These are phyloP conservation scores for Aplocera efformata DNA, from an alignment of 2,888 invertebrate genomes.

Conservation along the genomic window DNA sequence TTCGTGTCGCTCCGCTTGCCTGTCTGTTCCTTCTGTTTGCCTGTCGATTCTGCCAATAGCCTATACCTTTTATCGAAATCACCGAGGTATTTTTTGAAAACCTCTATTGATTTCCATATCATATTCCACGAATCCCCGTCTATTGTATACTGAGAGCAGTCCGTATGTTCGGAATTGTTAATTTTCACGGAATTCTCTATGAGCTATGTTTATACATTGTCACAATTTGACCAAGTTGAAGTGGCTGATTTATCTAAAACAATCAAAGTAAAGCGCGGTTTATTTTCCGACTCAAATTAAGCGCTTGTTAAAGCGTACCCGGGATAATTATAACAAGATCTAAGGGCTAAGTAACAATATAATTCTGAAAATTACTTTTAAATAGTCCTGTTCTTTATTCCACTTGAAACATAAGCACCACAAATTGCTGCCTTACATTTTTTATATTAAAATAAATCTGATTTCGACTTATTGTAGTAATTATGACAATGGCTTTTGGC, in stretches of 20 bases:
- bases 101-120: conserved; percentile 32
- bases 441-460: conserved; percentile 68
- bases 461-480: conserved; percentile 35
- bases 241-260: conserved; percentile 46
- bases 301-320: conserved; percentile 66
- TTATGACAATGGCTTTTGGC: no score
- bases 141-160: conserved; percentile 1
- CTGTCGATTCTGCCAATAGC: conserved; percentile 65
- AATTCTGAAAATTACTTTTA: conserved; percentile 71
- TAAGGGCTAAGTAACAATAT: conserved; percentile 69
- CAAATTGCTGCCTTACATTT: conserved; percentile 71
- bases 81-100: conserved; percentile 45
- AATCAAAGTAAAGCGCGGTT: conserved; percentile 53
- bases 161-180: conserved; percentile 6
- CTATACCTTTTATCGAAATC: conserved; percentile 66
- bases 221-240: conserved; percentile 40
- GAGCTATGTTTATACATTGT: conserved; percentile 23
- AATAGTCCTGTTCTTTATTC: conserved; percentile 64
- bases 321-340: conserved; percentile 72
- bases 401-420: conserved; percentile 59
- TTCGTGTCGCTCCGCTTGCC: conserved; percentile 70
- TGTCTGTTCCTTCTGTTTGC: conserved; percentile 56
- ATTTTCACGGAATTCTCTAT: conserved; percentile 19
- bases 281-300: conserved; percentile 67
- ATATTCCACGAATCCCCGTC: conserved; percentile 11